Percentiles rank a stretch among this genome's conserved stretches.
These are phyloP conservation scores for Neria commutata DNA, from an alignment of 2,888 invertebrate genomes.

Conservation along the genomic window DNA sequence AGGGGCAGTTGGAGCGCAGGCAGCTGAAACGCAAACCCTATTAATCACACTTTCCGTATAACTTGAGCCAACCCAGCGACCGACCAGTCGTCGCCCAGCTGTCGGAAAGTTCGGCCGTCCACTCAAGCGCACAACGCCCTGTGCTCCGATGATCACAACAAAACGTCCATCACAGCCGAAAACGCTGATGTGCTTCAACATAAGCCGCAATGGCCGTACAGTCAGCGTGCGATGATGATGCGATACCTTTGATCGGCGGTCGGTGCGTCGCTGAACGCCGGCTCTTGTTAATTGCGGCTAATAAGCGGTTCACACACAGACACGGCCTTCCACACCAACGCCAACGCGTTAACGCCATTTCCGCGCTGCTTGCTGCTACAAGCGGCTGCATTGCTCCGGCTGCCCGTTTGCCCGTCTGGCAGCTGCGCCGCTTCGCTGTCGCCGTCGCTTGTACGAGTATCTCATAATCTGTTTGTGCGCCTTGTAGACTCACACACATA, in stretches of 20 bases:
- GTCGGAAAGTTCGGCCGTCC: too few relatives aligned
- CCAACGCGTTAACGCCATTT: conserved; percentile 39
- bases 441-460: conserved; percentile 8
- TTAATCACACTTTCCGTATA: conserved; percentile 38
- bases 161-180: conserved; percentile 17
- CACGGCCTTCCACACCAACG: conserved; percentile 28
- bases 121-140: too few relatives aligned
- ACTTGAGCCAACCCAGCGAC: conserved; percentile 10
- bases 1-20: conserved; percentile 10
- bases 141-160: conserved; percentile 7
- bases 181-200: conserved; percentile 13
- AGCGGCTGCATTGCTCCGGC: not conserved
- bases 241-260: too few relatives aligned
- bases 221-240: too few relatives aligned
- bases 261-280: conserved; percentile 3
- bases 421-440: too few relatives aligned
- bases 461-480: too few relatives aligned
- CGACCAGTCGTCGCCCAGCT: too few relatives aligned
- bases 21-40: conserved; percentile 43
- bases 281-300: conserved; percentile 49
- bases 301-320: conserved; percentile 51
- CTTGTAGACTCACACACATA: too few relatives aligned
- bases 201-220: conserved; percentile 30
- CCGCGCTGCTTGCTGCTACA: not conserved
- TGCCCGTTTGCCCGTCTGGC: too few relatives aligned